Percentiles rank a stretch among this genome's conserved stretches.
phyloP scores from a whole-genome alignment of 2,113 vertebrate genomes.

The Gasterosteus aculeatus region DNA sequence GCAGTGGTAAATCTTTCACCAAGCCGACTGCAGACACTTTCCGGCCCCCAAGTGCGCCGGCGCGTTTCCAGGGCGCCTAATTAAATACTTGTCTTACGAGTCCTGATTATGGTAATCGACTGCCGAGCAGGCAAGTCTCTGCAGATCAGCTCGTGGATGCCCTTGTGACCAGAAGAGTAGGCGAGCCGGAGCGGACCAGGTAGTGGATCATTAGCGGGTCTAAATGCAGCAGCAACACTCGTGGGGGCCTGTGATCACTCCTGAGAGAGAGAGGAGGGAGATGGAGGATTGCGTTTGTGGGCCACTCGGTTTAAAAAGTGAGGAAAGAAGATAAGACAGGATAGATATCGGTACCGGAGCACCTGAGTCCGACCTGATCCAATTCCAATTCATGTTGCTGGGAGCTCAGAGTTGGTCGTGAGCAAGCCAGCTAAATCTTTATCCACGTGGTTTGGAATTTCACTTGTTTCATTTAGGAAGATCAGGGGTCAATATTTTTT shows the following conservation, averaged over 20 bases:
- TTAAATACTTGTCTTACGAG: slow-evolving; percentile 72
- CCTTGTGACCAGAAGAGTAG: slow-evolving; percentile 72
- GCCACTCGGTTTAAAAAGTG: slow-evolving; percentile 24
- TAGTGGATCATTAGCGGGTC: slow-evolving; percentile 52
- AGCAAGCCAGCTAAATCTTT: not conserved
- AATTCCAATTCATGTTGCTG: slow-evolving; percentile 30
- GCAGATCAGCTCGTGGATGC: slow-evolving; percentile 62
- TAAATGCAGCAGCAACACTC: slow-evolving; percentile 52
- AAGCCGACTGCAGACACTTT: not conserved
- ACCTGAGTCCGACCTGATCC: slow-evolving; percentile 51
- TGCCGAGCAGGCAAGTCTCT: slow-evolving; percentile 48
- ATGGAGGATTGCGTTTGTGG: slow-evolving; percentile 43
- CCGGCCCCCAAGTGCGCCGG: slow-evolving; percentile 29
- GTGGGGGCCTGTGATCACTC: slow-evolving; percentile 45
- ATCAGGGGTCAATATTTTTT: not conserved
- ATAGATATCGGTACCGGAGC: slow-evolving; percentile 48
- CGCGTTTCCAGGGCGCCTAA: slow-evolving; percentile 60
- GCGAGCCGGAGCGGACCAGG: slow-evolving; percentile 37
- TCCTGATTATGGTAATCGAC: slow-evolving; percentile 75
- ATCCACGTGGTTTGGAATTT: not conserved
- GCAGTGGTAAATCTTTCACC: slow-evolving; percentile 14
- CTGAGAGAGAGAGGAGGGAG: slow-evolving; percentile 29
- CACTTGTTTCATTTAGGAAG: not conserved
- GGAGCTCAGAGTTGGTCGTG: not conserved
- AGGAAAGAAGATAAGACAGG: slow-evolving; percentile 49